Base-by-base conservation (phyloP, 2,888 invertebrate genomes). In the Nycteola revayana region DNA sequence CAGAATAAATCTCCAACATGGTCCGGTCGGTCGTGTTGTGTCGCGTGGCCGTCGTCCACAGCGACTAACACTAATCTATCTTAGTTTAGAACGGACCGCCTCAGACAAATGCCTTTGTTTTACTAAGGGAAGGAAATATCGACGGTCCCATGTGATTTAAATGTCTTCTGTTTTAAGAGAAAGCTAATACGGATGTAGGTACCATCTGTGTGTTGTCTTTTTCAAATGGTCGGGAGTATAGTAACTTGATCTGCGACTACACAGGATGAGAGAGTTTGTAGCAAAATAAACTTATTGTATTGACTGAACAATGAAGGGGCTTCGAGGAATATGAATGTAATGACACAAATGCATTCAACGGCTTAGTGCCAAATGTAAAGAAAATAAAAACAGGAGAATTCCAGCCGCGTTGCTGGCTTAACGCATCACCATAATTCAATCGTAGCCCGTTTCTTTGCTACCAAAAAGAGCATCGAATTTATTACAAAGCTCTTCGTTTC, bases 391-490 rank as follows among this genome's bases (percentile, higher is more conserved):
- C 60, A 2, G 58, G 48, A 48, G 72, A 72, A 76, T 76, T 77
- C 77, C 77, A 66, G 60, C 74, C 58, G 79, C 75, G 80, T 78
- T 66, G 71, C 75, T 69, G 79, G 86, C 84, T 87, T 84, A 87
- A 79, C 83, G 79, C 80, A 87, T 86, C 85, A 77, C 75, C 84
- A 88, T 88, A 86, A 86, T 86, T 88, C 88, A 87, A 86, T 87
- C 75, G 76, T 62, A 71, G 72, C 66, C 70, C 70, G 75, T 66
- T 83, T 71, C 75, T 77, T 78, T 73, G 80, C 77, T 84, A 80
- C 84, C 79, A 82, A 87, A 79, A 88, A 82, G 87, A 87, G 82
- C 87, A 86, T 79, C 81, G 75, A 80, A 85, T 87, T 87, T 86
- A 86, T 85, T 82, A 87, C 86, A 84, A 86, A 80, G 84, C 82